A percentile compares a stretch with the other conserved stretches of the same genome.
These are phyloP conservation scores for Potamilus streckersoni DNA, from an alignment of 1,140 invertebrate genomes.

Conservation along the genomic window DNA sequence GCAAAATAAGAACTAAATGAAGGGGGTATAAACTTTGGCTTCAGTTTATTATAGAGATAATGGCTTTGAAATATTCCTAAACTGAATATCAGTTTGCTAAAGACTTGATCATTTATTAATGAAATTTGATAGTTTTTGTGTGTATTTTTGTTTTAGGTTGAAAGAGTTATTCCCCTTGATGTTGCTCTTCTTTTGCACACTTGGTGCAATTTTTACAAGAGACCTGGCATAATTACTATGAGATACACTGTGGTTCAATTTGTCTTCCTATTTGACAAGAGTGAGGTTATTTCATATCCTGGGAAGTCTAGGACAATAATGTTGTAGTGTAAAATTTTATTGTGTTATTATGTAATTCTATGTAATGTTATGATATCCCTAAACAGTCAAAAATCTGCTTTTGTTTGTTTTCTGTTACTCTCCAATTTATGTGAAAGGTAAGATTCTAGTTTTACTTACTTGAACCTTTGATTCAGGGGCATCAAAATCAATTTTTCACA, in stretches of 20 bases:
- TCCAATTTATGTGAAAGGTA: too few species aligned
- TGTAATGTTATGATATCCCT: too few species aligned
- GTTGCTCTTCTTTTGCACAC: neutral
- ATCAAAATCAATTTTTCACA: too few species aligned
- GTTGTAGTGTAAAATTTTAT: too few species aligned
- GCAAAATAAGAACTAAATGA: neutral
- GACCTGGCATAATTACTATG: constrained; percentile 30
- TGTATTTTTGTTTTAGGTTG: neutral
- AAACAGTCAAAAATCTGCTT: too few species aligned
- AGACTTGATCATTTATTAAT: neutral
- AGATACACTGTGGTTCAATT: constrained; percentile 28
- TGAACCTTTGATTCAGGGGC: too few species aligned
- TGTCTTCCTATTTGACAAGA: constrained; percentile 43
- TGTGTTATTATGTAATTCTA: too few species aligned
- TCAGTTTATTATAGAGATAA: neutral
- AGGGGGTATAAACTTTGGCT: neutral
- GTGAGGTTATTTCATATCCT: constrained; percentile 56
- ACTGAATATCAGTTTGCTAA: neutral
- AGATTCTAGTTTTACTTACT: too few species aligned
- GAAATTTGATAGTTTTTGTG: neutral
- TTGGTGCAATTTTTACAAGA: constrained; percentile 7
- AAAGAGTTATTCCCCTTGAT: neutral
- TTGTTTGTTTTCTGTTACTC: too few species aligned
- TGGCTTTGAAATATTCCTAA: neutral
- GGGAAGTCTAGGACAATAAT: constrained; percentile 28